Evolutionary conservation across 2,797 vertebrate species (phyloP), one percentile per base, ranked within the genome.

Genomic region (Poecilia picta): DNA sequence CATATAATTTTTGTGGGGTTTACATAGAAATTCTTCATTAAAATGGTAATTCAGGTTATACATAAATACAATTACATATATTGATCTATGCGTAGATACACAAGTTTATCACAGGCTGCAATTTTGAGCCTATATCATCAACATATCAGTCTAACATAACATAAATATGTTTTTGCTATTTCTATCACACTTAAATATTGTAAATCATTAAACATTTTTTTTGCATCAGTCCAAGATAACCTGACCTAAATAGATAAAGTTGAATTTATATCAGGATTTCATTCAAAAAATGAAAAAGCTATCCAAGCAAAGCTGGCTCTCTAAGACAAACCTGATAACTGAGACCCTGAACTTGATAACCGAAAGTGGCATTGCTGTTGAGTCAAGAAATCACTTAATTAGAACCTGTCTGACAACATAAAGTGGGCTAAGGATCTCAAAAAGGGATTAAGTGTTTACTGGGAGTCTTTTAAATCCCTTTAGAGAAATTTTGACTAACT

Each of bases 1-100:
- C 88, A 90, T 28, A 73, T 13, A 2, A 25, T 25, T 12, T 73
- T 87, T 79, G 33, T 36, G 1, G 45, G 62, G 55, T 1, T 13
- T 31, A 59, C 25, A 59, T 28, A 12, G 4, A 59, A 28, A 59
- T 28, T 28, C 55, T 59, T 15, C 13, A 59, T 28, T n/a, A 31
- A 13, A 31, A 59, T 59, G 28, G 55, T 59, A 12, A 28, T n/a
- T 57, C n/a, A 57, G 10, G 1, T 57, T 57, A 13, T 57, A 12
- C n/a, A 57, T 57, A 28, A 28, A 57, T 57, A 55, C 25, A 57
- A 12, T 13, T 12, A 57, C n/a, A 59, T 28, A 59, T 59, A 28
- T 13, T 28, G 25, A 8, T n/a, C 53, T 28, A 55, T 12, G 1
- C 5, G 36, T 39, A 39, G 4, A 36, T 3, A 36, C 33, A 4